These are phyloP conservation scores for Andinoacara biseriatus DNA, from an alignment of 2,113 vertebrate species.

Conservation along the genomic window DNA sequence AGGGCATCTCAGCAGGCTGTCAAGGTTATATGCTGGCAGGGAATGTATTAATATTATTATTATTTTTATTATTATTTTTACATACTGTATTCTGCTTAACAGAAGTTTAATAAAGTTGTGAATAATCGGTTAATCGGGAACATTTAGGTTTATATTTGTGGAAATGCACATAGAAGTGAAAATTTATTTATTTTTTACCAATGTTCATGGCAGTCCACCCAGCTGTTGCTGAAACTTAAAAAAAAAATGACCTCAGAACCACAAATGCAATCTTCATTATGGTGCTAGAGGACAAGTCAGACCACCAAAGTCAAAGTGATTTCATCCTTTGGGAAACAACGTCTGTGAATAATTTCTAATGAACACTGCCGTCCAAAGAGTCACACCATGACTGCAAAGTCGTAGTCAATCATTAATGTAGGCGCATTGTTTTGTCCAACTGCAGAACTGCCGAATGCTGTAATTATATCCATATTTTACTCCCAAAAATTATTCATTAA, in stretches of 20 bases:
- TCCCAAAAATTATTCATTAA: neutral
- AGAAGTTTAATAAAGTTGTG: neutral
- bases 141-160: neutral
- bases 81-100: neutral
- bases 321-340: neutral
- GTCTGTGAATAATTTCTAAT: neutral
- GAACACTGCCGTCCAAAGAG: neutral
- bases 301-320: neutral
- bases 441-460: neutral
- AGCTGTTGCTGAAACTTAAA: neutral
- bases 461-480: neutral
- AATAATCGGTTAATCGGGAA: neutral
- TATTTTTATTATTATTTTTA: neutral
- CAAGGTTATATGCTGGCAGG: neutral
- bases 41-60: neutral
- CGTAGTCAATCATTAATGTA: neutral
- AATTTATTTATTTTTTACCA: neutral
- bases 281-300: neutral
- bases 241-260: neutral
- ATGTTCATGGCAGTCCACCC: neutral
- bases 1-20: neutral
- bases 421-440: fast-evolving
- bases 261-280: neutral
- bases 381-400: neutral
- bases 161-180: neutral